Conservation (phyloP, 2,888 invertebrate species). For the Meteorus colon region DNA sequence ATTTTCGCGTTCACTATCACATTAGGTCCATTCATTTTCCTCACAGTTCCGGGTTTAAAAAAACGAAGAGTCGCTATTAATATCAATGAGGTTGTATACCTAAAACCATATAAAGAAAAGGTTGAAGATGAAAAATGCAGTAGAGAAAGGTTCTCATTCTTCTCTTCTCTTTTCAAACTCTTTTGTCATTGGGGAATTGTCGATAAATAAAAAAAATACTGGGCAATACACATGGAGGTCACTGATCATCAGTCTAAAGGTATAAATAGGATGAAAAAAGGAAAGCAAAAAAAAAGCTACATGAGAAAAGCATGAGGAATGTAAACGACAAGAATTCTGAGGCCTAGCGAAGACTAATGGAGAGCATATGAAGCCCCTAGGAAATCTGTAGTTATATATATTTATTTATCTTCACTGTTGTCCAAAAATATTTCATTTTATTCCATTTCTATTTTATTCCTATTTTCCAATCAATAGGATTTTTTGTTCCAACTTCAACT, state of each 20-base stretch:
- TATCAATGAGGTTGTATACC: not conserved
- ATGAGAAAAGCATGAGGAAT: not conserved
- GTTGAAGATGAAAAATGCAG: not conserved
- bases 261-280: not conserved
- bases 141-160: not conserved
- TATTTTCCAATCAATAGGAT: not conserved
- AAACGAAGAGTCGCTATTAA: not conserved
- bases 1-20: not conserved
- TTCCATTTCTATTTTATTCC: not conserved
- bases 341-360: constrained; percentile 13
- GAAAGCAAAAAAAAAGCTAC: not conserved
- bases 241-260: not conserved
- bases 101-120: not conserved
- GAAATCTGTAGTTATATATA: not conserved
- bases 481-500: not conserved
- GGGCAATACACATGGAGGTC: not conserved
- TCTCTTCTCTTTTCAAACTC: not conserved
- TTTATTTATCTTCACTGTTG: not conserved
- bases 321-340: constrained; percentile 10
- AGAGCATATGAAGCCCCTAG: not conserved
- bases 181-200: constrained; percentile 11
- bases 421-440: not conserved
- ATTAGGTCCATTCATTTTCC: not conserved
- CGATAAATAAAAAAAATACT: constrained; percentile 13
- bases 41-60: not conserved